Evolutionary conservation across 2,888 invertebrate genomes (phyloP), one percentile per base, ranked within the genome.

Genomic region (Philonicus albiceps): DNA sequence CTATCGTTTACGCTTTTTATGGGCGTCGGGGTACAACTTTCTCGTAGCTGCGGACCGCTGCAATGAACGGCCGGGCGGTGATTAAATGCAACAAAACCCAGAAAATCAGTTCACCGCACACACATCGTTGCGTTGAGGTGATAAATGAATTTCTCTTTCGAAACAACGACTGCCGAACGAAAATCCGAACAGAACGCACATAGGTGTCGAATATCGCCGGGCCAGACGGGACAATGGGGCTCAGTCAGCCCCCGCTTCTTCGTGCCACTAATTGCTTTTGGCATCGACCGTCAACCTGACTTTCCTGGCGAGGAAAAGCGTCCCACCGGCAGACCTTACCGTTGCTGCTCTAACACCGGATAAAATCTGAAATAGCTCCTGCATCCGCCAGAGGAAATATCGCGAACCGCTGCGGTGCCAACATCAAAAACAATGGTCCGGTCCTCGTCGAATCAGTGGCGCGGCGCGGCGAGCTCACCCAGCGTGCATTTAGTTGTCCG

Each of bases 1-100:
- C 74, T 74, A 30, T 74, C 74, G 16, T 74, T 74, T 31, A 74
- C 74, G 74, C 74, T 74, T 74, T 74, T 74, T 74, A 74, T 74
- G 34, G 64, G 27, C 27, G 31, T 19, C 34, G n/a, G 34, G 2
- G 31, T 31, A 74, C 34, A 19, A 74, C 74, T 74, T 74, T 74
- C 74, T 74, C 74, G 74, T 2, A 30, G 31, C 74, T n/a, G 74
- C 34, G 5, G n/a, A 34, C 16, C 34, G 31, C 74, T 74, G 31
- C 27, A 64, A 64, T 64, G 11, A 27, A 27, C 6, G 27, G 19
- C 22, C 64, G 11, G 19, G 31, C n/a, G 34, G 3, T 34, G 74
- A 74, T 74, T 34, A 30, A 74, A 74, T 34, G 74, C 74, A n/a
- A 74, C 74, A 74, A 74, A 34, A 74, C n/a, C 27, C 16, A 34